Evolutionary conservation across 2,797 vertebrate species (phyloP).

Genomic region (Allobates femoralis): DNA sequence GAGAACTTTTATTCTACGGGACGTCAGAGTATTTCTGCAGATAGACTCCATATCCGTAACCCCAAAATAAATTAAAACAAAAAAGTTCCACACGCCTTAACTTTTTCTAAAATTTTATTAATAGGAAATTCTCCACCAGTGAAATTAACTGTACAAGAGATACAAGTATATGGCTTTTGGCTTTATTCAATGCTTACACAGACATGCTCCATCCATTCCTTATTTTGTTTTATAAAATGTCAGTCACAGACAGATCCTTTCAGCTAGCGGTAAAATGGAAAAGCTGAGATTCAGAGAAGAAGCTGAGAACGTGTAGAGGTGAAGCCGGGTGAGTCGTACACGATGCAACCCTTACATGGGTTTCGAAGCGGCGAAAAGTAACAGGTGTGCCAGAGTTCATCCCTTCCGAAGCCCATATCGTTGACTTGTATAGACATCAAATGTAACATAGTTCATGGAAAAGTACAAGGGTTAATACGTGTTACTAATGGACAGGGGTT

Average conservation of each 20-base stretch:
- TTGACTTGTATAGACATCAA: not conserved
- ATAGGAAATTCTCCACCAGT: constrained; percentile 54
- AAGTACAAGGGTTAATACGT: not conserved
- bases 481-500: not conserved
- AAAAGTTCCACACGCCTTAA: not conserved
- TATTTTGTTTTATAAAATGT: constrained; percentile 32
- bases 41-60: not conserved
- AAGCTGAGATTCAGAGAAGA: not conserved
- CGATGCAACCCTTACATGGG: not conserved
- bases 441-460: not conserved
- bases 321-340: not conserved
- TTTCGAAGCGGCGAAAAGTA: not conserved
- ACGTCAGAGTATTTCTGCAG: not conserved
- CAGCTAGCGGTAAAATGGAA: constrained; percentile 23
- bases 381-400: not conserved
- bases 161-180: constrained; percentile 53
- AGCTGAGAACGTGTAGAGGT: not conserved
- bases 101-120: constrained; percentile 59
- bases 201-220: constrained; percentile 54
- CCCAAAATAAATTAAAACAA: constrained; percentile 10
- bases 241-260: constrained; percentile 48
- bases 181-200: constrained; percentile 48
- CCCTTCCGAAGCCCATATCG: not conserved
- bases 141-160: constrained; percentile 56
- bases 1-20: not conserved